Evolutionary conservation across 2,888 invertebrate species (phyloP).

Genomic region (Sarcophaga subvicina): DNA sequence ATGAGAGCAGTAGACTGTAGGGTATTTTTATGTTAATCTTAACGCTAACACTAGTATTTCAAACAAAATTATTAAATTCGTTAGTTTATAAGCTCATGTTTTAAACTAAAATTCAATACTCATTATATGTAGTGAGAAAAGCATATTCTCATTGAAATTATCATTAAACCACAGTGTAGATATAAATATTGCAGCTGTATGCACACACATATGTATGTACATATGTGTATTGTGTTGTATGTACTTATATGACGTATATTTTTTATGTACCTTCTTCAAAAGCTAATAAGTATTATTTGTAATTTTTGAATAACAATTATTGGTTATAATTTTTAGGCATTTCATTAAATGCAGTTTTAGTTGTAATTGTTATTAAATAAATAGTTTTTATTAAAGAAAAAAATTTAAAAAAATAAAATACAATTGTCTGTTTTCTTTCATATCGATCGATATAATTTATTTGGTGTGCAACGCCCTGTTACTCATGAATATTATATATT

Average conservation of each 20-base stretch:
- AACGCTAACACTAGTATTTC: slow-evolving; percentile 20
- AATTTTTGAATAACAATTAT: slow-evolving; percentile 32
- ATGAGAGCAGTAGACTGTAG: slow-evolving; percentile 80
- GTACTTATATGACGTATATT: neutral
- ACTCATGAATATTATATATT: no score
- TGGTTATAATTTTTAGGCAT: slow-evolving; percentile 45
- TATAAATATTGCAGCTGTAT: neutral
- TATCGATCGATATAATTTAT: no score
- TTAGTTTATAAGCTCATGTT: slow-evolving; percentile 59
- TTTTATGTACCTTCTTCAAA: slow-evolving; percentile 33
- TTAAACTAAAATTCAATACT: slow-evolving; percentile 33
- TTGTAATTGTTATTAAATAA: slow-evolving; percentile 55
- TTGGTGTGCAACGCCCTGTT: no score
- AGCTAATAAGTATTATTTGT: slow-evolving; percentile 53
- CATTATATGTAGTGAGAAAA: slow-evolving; percentile 22
- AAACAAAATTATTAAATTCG: slow-evolving; percentile 55
- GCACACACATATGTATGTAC: neutral
- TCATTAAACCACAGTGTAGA: neutral
- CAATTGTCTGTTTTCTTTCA: no score
- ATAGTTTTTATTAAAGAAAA: neutral
- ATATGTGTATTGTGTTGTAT: neutral
- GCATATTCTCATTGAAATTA: slow-evolving; percentile 10
- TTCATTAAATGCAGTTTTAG: slow-evolving; percentile 46
- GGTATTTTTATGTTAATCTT: slow-evolving; percentile 36
- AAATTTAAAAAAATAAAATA: no score